Percentiles rank a stretch among this genome's conserved stretches.
Evolutionary conservation across 2,888 invertebrate genomes (phyloP).

Genomic region (Augiades crinisus): DNA sequence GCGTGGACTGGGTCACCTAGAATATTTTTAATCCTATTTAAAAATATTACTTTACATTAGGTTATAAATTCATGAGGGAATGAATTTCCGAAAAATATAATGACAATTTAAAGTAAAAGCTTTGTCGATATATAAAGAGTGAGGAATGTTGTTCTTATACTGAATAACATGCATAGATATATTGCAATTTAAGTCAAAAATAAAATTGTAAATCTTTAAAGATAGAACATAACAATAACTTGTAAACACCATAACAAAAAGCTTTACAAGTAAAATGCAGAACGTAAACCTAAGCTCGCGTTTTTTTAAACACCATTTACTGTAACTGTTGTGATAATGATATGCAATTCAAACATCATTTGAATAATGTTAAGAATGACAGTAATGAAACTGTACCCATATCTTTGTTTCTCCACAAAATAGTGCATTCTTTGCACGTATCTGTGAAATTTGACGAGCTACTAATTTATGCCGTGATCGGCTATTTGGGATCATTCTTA

Average conservation of each 20-base stretch:
- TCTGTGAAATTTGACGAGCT: conserved; percentile 64
- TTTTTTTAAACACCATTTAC: conserved; percentile 4
- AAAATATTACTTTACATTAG: no score
- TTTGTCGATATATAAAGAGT: no score
- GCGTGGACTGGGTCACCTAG: conserved; percentile 2
- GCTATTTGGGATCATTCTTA: conserved; percentile 57
- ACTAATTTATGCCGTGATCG: conserved; percentile 73
- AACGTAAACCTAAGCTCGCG: conserved; percentile 3
- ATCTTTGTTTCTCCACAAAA: conserved; percentile 55
- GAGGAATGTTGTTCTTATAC: no score
- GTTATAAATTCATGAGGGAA: no score
- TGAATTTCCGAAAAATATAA: no score
- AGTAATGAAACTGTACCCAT: conserved; percentile 37
- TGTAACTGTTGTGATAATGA: conserved; percentile 42
- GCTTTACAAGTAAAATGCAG: background rate
- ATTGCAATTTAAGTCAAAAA: no score
- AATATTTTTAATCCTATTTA: background rate
- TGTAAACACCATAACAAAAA: no score
- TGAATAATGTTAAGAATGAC: conserved; percentile 40
- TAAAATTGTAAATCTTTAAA: no score
- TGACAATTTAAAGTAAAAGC: no score
- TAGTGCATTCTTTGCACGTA: conserved; percentile 61
- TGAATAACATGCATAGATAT: no score
- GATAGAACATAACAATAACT: no score
- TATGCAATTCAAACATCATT: conserved; percentile 54